A percentile compares a stretch with the other conserved stretches of the same genome.
Conservation (phyloP, 2,113 vertebrate species). For the Sisor rabdophorus region DNA sequence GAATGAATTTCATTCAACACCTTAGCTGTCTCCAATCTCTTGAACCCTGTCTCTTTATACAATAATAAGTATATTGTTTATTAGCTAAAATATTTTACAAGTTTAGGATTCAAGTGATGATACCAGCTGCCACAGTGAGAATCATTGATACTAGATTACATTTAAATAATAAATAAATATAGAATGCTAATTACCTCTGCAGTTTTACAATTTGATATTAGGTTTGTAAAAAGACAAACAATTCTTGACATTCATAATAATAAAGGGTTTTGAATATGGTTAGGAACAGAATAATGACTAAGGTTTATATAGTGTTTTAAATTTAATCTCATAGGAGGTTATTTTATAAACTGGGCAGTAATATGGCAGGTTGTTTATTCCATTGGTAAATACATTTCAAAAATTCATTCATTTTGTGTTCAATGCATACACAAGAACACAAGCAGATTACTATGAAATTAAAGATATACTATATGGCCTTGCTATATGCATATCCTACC, state of each 20-base stretch:
- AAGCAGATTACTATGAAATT: not conserved
- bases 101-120: too few relatives aligned
- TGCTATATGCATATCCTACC: not conserved
- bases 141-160: too few relatives aligned
- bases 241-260: not conserved
- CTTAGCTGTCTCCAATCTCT: too few relatives aligned
- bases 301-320: slow-evolving; percentile 6
- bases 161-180: not conserved
- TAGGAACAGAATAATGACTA: not conserved
- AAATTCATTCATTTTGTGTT: not conserved
- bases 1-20: too few relatives aligned
- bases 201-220: not conserved
- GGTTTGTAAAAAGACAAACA: not conserved
- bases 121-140: not conserved
- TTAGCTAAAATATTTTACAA: not conserved
- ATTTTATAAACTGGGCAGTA: slow-evolving; percentile 12
- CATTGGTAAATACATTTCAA: too few relatives aligned
- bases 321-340: not conserved
- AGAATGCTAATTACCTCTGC: not conserved
- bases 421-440: not conserved
- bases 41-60: too few relatives aligned
- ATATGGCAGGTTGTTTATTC: slow-evolving; percentile 5
- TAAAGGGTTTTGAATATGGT: not conserved
- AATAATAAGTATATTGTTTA: too few relatives aligned
- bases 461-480: not conserved